Conservation (phyloP, 2,113 vertebrate species). For the Cepphus grylle region DNA sequence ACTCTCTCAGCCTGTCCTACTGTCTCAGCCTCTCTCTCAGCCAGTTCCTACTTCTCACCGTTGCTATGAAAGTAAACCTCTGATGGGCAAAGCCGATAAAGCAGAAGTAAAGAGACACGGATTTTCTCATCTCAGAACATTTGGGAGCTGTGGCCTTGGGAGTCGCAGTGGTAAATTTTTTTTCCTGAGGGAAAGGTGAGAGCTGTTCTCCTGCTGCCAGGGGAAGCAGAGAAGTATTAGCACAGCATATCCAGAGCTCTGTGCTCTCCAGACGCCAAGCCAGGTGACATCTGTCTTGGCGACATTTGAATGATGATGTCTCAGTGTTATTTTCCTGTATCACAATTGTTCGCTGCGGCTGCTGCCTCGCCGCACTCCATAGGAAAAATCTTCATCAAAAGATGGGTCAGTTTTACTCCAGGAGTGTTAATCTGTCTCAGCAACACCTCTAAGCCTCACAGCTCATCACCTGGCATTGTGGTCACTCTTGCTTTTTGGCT, state of each 20-base stretch:
- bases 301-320: neutral
- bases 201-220: neutral
- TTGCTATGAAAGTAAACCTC: neutral
- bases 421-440: neutral
- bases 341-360: neutral
- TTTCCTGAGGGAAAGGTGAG: neutral
- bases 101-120: neutral
- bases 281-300: neutral
- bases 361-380: accelerated
- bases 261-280: neutral
- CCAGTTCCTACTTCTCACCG: neutral
- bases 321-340: neutral
- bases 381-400: neutral
- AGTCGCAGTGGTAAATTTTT: neutral
- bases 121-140: neutral
- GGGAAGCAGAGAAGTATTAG: neutral
- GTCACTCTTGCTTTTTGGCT: neutral
- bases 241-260: neutral
- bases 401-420: neutral
- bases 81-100: neutral
- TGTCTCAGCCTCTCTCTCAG: too few species aligned
- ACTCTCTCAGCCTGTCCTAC: too few species aligned
- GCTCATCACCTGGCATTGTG: neutral
- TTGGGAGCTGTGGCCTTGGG: neutral
- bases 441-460: neutral